Evolutionary conservation across 2,113 vertebrate genomes (phyloP), one percentile per base, ranked within the genome.

Genomic region (Eclectus roratus): DNA sequence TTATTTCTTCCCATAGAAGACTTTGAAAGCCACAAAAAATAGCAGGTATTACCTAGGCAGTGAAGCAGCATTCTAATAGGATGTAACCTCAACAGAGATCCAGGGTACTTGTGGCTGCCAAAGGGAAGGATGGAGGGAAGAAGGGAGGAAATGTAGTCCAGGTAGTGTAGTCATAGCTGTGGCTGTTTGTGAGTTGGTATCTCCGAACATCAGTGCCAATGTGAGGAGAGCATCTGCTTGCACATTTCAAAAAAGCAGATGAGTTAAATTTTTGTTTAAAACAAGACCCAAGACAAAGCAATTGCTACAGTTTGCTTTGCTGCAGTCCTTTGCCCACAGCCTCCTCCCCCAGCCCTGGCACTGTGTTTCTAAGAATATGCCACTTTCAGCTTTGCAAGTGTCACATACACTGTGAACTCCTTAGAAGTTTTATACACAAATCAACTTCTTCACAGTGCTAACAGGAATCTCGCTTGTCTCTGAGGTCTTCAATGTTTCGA

Each of bases 291-390:
- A 80, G 47, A 33, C n/a, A 55, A 61, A 73, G 28, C 13, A 90
- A 82, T 29, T 52, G 31, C 24, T 53, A 41, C 39, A 31, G 5
- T 13, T 50, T 83, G 55, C 37, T 29, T 80, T 31, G 6, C 23
- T 41, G 28, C 35, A 52, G 11, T 31, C 44, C 58, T 93, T 64
- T 41, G 35, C 80, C 52, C 66, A 58, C 83, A 90, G 5, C 18
- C 8, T 13, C 10, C 10, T 33, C 47, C 52, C 12, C 37, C 13
- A 68, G 28, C 31, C 4, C 72, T 87, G 39, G 58, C 70, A 50
- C 46, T 13, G 7, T 27, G 7, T 80, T 95, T 95, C 92, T 94
- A 89, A 95, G 88, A 96, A 91, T 16, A 60, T 35, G 20, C 25
- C 7, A 33, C 31, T 89, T 88, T 41, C 49, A 88, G 43, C 61